phyloP scores from a whole-genome alignment of 2,113 vertebrate genomes.

The Chascanopsetta lugubris region DNA sequence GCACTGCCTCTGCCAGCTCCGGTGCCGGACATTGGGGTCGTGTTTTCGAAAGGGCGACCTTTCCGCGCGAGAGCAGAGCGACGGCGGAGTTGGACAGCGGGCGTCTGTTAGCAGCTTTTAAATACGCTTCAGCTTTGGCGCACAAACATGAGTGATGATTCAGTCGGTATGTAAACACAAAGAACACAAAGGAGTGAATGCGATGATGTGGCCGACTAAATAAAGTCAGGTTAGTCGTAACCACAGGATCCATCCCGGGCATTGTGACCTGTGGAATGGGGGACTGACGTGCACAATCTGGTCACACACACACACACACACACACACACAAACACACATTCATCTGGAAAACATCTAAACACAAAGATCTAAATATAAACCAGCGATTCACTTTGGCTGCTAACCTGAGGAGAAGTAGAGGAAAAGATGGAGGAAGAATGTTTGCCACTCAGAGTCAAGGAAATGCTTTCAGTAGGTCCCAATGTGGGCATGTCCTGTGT shows the following conservation, averaged over 20 bases:
- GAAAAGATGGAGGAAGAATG: neutral
- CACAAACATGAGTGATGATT: slow-evolving; percentile 2
- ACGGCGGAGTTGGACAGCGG: neutral
- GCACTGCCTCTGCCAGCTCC: neutral
- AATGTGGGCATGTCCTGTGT: slow-evolving; percentile 36
- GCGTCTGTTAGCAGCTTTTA: neutral
- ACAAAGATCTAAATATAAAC: slow-evolving; percentile 36
- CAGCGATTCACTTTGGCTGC: slow-evolving; percentile 11
- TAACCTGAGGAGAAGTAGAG: neutral
- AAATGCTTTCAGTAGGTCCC: slow-evolving; percentile 20
- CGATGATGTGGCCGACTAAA: slow-evolving; percentile 3
- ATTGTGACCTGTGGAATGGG: neutral
- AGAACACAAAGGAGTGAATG: slow-evolving; percentile 3
- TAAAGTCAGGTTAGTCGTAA: slow-evolving; percentile 21
- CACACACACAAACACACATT: neutral
- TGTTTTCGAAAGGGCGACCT: slow-evolving; percentile 11
- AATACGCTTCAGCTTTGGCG: neutral
- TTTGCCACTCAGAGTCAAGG: slow-evolving; percentile 15
- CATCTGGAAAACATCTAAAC: slow-evolving; percentile 9
- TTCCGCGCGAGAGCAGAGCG: slow-evolving; percentile 29
- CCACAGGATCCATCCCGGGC: slow-evolving; percentile 18
- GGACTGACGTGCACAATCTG: neutral
- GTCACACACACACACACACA: neutral
- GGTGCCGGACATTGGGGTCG: slow-evolving; percentile 10
- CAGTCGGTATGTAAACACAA: slow-evolving; percentile 6